Conservation (phyloP, 2,113 vertebrate species). For the Pardalotus punctatus region DNA sequence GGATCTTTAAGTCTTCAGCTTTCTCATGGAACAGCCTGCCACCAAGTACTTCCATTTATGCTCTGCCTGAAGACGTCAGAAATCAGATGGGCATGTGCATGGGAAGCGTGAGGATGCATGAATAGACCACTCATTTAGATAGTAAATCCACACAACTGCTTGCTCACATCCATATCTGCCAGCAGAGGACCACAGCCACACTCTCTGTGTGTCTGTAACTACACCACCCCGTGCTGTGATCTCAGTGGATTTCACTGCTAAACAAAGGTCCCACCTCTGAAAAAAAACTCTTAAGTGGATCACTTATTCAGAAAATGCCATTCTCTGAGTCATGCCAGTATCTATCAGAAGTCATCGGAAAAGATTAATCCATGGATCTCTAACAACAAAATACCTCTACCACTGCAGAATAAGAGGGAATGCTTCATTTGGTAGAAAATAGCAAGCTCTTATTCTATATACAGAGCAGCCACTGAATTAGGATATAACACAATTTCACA, state of each 20-base stretch:
- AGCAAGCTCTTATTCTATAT: not conserved
- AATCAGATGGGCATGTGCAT: fast-evolving
- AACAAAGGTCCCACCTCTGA: not conserved
- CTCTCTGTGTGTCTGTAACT: not conserved
- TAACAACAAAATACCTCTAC: not conserved
- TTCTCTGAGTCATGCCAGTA: not conserved
- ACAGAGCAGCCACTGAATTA: slow-evolving; percentile 31
- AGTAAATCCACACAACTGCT: not conserved
- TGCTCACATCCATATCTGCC: not conserved
- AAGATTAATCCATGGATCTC: not conserved
- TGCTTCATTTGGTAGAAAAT: not conserved
- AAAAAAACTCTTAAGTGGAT: not conserved
- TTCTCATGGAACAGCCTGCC: not conserved
- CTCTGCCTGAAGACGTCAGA: not conserved
- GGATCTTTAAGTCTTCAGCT: not conserved
- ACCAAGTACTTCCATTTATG: not conserved
- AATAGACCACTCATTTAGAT: not conserved
- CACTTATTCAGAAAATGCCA: not conserved
- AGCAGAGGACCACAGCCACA: not conserved
- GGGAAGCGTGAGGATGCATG: not conserved
- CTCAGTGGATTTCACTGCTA: not conserved
- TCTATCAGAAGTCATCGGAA: not conserved
- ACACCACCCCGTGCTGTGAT: not conserved
- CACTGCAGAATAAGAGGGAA: not conserved
- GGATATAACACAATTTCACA: slow-evolving; percentile 28